Evolutionary conservation across 2,888 invertebrate species (phyloP), one percentile per base, ranked within the genome.

Genomic region (Lydus trimaculatus): DNA sequence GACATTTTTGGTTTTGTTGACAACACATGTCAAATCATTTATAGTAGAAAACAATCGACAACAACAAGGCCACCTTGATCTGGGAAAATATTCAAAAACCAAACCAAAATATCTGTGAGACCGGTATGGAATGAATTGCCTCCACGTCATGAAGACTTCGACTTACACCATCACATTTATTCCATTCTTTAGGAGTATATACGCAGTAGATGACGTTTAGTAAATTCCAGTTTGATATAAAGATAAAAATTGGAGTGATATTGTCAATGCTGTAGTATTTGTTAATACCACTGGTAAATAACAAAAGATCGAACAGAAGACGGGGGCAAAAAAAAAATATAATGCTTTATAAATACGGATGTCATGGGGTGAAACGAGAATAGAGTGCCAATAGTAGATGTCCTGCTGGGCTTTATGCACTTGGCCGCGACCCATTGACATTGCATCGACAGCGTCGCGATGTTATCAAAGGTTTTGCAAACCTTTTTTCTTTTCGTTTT

Each of bases 391-490:
- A 81, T 81, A 83, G 79, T 75, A 81, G 75, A 72, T 76, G 71
- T 78, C 83, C 81, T 75, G 82, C 79, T 76, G 83, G 67, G 79
- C 78, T 77, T 80, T 79, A 75, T 81, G 77, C 76, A 74, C 73
- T 80, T 80, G 80, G 80, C 80, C 80, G 75, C 75, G 61, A 65
- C 75, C 79, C 82, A 83, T 83, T 83, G 83, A 83, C 82, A 79
- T 48, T 48, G 75, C 79, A 82, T 83, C 81, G 83, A 83, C 82
- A 81, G 75, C 73, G 72, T 48, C 48, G 48, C 48, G 48, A 48
- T 48, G 75, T 76, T 72, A 74, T 69, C 68, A 72, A 72, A 74
- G 74, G 72, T 75, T 75, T n/a, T n/a, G n/a, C n/a, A n/a, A n/a
- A n/a, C n/a, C n/a, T n/a, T n/a, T n/a, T n/a, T n/a, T n/a, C 79